Evolutionary conservation across 2,113 vertebrate genomes (phyloP).

Genomic region (Oncorhynchus clarkii): DNA sequence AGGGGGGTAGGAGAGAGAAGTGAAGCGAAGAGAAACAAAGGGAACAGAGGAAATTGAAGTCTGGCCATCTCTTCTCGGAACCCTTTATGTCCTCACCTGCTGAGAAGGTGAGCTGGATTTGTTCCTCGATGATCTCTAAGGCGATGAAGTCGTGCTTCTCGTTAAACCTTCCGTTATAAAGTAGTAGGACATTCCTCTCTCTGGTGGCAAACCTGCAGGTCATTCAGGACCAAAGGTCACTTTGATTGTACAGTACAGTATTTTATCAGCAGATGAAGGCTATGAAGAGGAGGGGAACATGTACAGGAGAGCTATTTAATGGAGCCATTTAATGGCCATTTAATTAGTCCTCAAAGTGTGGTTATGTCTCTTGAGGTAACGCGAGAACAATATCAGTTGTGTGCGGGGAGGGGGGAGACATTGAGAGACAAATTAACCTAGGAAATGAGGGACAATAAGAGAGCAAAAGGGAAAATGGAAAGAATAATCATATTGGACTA

Average conservation of each 20-base stretch:
- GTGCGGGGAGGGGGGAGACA: background rate
- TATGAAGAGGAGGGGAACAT: no score
- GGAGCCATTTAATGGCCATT: no score
- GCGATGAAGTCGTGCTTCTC: slow-evolving; percentile 87
- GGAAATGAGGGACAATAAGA: slow-evolving; percentile 2
- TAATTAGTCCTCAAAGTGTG: no score
- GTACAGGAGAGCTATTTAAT: no score
- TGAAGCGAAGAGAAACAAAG: background rate
- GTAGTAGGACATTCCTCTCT: slow-evolving; percentile 76
- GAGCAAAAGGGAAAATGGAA: background rate
- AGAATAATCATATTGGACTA: background rate
- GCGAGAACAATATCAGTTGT: background rate
- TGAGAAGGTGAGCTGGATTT: slow-evolving; percentile 85
- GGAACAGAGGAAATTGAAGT: no score
- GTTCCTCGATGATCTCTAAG: slow-evolving; percentile 80
- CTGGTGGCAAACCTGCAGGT: slow-evolving; percentile 80
- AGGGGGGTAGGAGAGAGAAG: background rate
- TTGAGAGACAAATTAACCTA: background rate
- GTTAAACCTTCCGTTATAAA: slow-evolving; percentile 86
- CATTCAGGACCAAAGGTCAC: background rate
- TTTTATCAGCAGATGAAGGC: no score
- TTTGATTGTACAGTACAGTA: background rate
- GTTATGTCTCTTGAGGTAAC: no score
- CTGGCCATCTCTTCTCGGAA: no score
- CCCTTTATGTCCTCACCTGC: slow-evolving; percentile 68